Conservation (phyloP, 2,113 vertebrate genomes). For the Physeter macrocephalus region DNA sequence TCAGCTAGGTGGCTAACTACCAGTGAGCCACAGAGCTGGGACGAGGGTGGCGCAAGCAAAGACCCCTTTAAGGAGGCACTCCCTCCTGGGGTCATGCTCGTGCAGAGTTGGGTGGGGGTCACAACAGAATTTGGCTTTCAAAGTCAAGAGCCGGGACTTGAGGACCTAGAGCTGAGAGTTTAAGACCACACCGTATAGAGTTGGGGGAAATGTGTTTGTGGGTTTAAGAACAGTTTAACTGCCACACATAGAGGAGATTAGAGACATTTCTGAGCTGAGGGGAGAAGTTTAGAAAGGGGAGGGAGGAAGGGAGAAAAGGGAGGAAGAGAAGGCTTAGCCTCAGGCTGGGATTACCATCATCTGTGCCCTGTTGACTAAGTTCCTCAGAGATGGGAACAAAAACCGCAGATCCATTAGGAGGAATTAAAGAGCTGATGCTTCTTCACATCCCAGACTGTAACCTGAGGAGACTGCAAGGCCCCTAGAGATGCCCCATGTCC, state of each 20-base stretch:
- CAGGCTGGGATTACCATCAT: background rate
- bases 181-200: background rate
- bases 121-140: background rate
- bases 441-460: background rate
- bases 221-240: background rate
- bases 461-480: background rate
- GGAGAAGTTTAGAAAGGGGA: background rate
- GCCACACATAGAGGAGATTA: background rate
- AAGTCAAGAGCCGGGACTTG: background rate
- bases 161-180: background rate
- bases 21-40: background rate
- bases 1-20: background rate
- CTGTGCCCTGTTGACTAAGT: background rate
- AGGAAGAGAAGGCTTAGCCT: background rate
- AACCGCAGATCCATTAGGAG: background rate
- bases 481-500: background rate
- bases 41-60: accelerated
- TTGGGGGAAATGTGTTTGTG: background rate
- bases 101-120: background rate
- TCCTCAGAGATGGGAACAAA: background rate
- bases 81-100: background rate
- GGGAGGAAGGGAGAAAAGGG: background rate
- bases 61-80: background rate
- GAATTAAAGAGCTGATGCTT: background rate
- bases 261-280: background rate